Percentiles rank a stretch among this genome's conserved stretches.
These are phyloP conservation scores for Stegodyphus dumicola DNA, from an alignment of 1,140 invertebrate genomes.

Conservation along the genomic window DNA sequence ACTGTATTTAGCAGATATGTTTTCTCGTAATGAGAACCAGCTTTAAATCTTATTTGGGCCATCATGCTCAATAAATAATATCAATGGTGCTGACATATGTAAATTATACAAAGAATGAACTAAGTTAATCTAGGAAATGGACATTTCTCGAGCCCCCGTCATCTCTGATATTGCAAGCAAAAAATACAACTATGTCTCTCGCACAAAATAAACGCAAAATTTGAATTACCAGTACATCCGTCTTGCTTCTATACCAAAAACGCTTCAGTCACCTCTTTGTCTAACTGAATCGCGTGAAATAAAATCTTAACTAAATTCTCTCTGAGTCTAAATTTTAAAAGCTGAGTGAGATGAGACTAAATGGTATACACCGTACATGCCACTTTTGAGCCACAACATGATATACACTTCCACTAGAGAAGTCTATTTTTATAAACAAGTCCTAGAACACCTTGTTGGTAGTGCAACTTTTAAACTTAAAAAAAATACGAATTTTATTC, in stretches of 20 bases:
- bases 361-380: not conserved
- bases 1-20: no score
- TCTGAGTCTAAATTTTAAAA: not conserved
- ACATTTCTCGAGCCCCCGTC: not conserved
- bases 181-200: not conserved
- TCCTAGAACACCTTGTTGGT: constrained; percentile 61
- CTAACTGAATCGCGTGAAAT: no score
- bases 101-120: no score
- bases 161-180: not conserved
- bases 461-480: constrained; percentile 59
- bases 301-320: not conserved
- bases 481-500: constrained; percentile 60
- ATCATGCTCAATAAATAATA: no score
- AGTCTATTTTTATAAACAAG: constrained; percentile 61
- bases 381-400: constrained; percentile 29
- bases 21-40: no score
- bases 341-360: not conserved
- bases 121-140: no score
- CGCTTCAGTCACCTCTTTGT: no score
- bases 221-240: not conserved
- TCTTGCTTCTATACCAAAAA: not conserved
- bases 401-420: constrained; percentile 59
- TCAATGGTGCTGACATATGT: no score
- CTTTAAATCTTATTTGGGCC: no score
- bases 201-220: not conserved